These are phyloP conservation scores for Brachyrhaphis roseni DNA, from an alignment of 2,797 vertebrate species.

Conservation along the genomic window DNA sequence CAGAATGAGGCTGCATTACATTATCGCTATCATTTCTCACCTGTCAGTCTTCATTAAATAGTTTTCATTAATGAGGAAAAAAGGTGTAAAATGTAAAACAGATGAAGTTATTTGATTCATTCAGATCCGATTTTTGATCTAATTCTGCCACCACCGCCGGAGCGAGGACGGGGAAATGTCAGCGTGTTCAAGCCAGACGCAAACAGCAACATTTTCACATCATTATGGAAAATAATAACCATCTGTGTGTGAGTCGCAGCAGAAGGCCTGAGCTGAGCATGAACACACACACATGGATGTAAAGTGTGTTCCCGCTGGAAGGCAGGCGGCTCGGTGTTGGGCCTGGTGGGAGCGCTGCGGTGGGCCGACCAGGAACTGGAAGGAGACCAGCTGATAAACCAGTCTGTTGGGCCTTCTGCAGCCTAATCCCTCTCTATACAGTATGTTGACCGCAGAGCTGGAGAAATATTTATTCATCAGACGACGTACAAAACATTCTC, in stretches of 20 bases:
- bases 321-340: slow-evolving; percentile 13
- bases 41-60: background rate
- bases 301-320: slow-evolving; percentile 6
- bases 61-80: background rate
- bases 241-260: slow-evolving; percentile 14
- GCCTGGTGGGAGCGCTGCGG: slow-evolving; percentile 20
- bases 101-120: background rate
- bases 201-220: background rate
- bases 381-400: background rate
- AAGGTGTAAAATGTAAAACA: background rate
- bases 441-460: background rate
- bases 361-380: slow-evolving; percentile 17
- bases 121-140: background rate
- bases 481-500: slow-evolving; percentile 5
- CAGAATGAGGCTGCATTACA: background rate
- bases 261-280: background rate
- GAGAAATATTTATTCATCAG: slow-evolving; percentile 1
- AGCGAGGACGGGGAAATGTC: background rate
- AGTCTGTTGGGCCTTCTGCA: background rate
- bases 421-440: background rate
- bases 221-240: background rate
- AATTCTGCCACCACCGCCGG: background rate
- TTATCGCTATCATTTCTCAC: background rate
- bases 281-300: background rate
- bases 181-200: background rate